A percentile compares a stretch with the other conserved stretches of the same genome.
These are phyloP conservation scores for Pseudorhombus dupliciocellatus DNA, from an alignment of 2,113 vertebrate species.

Conservation along the genomic window DNA sequence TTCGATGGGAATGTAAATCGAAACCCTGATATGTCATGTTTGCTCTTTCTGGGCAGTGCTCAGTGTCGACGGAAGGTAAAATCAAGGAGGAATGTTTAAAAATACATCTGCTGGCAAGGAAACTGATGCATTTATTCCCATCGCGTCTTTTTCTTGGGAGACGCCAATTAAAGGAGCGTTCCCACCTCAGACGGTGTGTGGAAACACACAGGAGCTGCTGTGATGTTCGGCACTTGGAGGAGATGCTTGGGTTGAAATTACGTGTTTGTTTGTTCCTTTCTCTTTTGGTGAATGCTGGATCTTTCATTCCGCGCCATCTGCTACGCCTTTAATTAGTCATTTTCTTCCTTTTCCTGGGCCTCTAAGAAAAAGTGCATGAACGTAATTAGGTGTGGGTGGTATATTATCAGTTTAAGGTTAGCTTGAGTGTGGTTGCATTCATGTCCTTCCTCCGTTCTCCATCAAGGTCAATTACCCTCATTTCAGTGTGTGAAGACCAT, in stretches of 20 bases:
- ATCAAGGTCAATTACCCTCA: neutral
- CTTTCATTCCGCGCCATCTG: neutral
- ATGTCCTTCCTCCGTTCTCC: neutral
- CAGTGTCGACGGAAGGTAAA: neutral
- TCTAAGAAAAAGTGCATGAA: too few species aligned
- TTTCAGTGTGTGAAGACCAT: neutral
- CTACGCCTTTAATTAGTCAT: too few species aligned
- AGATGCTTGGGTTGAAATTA: neutral
- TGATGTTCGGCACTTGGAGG: neutral
- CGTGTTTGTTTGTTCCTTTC: neutral
- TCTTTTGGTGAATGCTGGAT: too few species aligned
- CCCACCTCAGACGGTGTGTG: neutral
- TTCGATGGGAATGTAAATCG: neutral
- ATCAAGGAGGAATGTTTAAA: neutral
- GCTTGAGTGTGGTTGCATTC: neutral
- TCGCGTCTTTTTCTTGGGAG: constrained; percentile 16
- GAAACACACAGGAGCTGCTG: neutral
- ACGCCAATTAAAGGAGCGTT: constrained; percentile 5
- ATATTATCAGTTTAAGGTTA: neutral
- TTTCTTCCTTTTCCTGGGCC: too few species aligned
- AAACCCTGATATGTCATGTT: neutral
- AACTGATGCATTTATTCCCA: constrained; percentile 3
- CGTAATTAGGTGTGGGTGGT: too few species aligned
- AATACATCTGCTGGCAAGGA: neutral
- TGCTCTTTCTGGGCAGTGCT: neutral